These are phyloP conservation scores for Nycteola revayana DNA, from an alignment of 2,888 invertebrate genomes.

Conservation along the genomic window DNA sequence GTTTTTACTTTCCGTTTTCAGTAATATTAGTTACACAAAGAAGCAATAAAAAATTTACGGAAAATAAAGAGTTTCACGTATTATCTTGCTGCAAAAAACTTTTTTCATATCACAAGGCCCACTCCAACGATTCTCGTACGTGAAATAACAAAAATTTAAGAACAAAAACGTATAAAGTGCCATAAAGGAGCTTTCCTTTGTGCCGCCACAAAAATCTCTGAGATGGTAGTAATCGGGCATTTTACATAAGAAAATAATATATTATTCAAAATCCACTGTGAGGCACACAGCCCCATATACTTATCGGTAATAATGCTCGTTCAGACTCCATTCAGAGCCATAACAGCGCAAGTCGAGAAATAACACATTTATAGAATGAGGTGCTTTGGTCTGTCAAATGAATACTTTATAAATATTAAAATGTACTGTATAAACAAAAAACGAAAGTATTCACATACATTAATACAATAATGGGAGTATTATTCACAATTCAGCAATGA, in stretches of 20 bases:
- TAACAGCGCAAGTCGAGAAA: conserved; percentile 21
- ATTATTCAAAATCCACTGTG: conserved; percentile 79
- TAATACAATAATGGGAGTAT: too few relatives aligned
- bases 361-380: conserved; percentile 21
- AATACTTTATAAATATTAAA: too few relatives aligned
- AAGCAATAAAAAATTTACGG: conserved; percentile 28
- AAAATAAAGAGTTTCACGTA: conserved; percentile 25
- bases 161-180: conserved; percentile 74
- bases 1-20: too few relatives aligned
- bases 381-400: too few relatives aligned
- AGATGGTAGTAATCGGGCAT: conserved; percentile 78
- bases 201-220: conserved; percentile 68
- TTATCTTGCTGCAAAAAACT: conserved; percentile 37
- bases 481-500: too few relatives aligned
- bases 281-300: conserved; percentile 71
- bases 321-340: conserved; percentile 32
- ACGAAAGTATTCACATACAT: too few relatives aligned
- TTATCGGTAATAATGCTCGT: conserved; percentile 76
- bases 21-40: conserved; percentile 15
- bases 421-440: too few relatives aligned
- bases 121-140: conserved; percentile 33
- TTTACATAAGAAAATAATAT: conserved; percentile 82
- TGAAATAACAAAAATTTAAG: conserved; percentile 63
- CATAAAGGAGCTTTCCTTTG: conserved; percentile 74
- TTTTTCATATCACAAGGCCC: conserved; percentile 48